Base-by-base conservation (phyloP, 2,888 invertebrate species). In the Exephanes ischioxanthus region DNA sequence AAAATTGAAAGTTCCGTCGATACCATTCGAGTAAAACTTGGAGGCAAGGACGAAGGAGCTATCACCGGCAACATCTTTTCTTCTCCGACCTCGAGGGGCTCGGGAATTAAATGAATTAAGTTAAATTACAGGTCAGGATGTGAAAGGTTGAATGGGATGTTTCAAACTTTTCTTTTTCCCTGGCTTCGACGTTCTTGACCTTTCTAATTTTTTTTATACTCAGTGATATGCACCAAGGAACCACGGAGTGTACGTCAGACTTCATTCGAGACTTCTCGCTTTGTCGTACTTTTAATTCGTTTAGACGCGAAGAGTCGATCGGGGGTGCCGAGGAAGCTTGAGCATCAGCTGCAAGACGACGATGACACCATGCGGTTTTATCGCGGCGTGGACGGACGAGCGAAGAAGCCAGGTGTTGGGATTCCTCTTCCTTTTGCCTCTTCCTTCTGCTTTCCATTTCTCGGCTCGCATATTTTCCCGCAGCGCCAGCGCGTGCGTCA, bases 271-370 rank as follows among this genome's bases (percentile, higher is more conserved):
- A 37, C 22, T 22, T 61, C 30, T 26, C 61, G 33, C 37, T 58
- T 75, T 77, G 77, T 87, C 63, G 63, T 84, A 84, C 71, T 83
- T 87, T 87, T 87, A 86, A 87, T 87, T 87, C 87, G 84, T 70
- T 86, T 86, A 86, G 84, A 72, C 70, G 73, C 55, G 66, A 73
- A 19, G 22, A 77, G 51, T 84, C 77, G 41, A 53, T 33, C 66
- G 41, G 63, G 22, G 11, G 33, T 37, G 26, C 51, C 66, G 55
- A 68, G 30, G 22, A 30, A 45, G n/a, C 48, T 51, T 14, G 53
- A 80, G 75, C 73, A 48, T 66, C 66, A 26, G 26, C 14, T 11
- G 22, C 37, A 7, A 41, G 66, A 16, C 19, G n/a, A 19, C 66
- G 41, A 66, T 19, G 19, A 33, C 37, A 5, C 37, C 14, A 4